A percentile compares a stretch with the other conserved stretches of the same genome.
Conservation (phyloP, 1,140 invertebrate species). For the Drosophila ogumai region DNA sequence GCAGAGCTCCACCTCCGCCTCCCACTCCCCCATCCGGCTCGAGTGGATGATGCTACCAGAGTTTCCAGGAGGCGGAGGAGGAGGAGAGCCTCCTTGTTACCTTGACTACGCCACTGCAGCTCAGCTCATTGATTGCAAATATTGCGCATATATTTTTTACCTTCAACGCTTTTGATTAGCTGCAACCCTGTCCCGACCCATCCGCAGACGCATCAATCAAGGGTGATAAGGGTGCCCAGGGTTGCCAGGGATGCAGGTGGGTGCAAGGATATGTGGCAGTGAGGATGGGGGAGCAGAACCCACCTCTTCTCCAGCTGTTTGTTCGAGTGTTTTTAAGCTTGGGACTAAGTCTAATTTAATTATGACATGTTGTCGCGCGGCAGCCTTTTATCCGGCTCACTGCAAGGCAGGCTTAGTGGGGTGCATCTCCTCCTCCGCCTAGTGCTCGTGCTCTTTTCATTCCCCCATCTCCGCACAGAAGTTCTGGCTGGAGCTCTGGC, state of each 20-base stretch:
- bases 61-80: not conserved
- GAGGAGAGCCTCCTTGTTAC: conserved; percentile 17
- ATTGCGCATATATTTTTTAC: conserved; percentile 57
- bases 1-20: conserved; percentile 22
- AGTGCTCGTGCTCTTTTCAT: not conserved
- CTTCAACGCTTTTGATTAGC: conserved; percentile 57
- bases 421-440: not conserved
- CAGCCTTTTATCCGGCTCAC: conserved; percentile 54
- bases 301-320: conserved; percentile 48
- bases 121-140: conserved; percentile 60
- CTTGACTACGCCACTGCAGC: conserved; percentile 47
- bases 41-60: conserved; percentile 30
- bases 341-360: conserved; percentile 82
- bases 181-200: conserved; percentile 19
- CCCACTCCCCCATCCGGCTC: conserved; percentile 9
- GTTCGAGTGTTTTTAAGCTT: conserved; percentile 74
- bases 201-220: conserved; percentile 30
- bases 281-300: not conserved
- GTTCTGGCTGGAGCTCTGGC: conserved; percentile 48
- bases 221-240: conserved; percentile 11
- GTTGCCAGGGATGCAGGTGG: not conserved
- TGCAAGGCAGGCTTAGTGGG: conserved; percentile 36
- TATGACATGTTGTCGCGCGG: conserved; percentile 74
- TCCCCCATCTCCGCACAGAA: conserved; percentile 4
- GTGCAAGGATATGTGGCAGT: not conserved